Conservation (phyloP, 2,888 invertebrate genomes). For the Nymphalis c-album region DNA sequence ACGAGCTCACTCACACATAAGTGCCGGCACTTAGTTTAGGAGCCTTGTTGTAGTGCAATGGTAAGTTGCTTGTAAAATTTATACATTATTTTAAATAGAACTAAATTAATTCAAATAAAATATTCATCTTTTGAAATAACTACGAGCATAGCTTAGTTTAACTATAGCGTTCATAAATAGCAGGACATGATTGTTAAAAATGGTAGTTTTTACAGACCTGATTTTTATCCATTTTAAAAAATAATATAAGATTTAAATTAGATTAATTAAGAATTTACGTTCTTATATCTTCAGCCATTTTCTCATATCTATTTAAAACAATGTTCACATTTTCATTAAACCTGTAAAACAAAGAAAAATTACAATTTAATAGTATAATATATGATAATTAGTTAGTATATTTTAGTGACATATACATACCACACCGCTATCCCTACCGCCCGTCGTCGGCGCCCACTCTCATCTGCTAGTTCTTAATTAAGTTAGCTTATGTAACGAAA, state of each 20-base stretch:
- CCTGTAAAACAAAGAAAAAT: background rate
- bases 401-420: constrained; percentile 51
- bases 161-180: too few relatives aligned
- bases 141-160: background rate
- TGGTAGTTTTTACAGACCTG: too few relatives aligned
- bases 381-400: background rate
- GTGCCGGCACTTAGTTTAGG: constrained; percentile 72
- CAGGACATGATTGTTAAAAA: too few relatives aligned
- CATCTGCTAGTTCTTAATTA: constrained; percentile 82
- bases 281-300: too few relatives aligned
- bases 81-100: background rate
- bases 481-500: constrained; percentile 83
- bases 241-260: too few relatives aligned
- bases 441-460: constrained; percentile 77
- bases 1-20: constrained; percentile 59
- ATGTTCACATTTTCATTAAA: too few relatives aligned
- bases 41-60: constrained; percentile 54
- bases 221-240: too few relatives aligned
- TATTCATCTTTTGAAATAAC: background rate
- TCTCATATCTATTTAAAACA: too few relatives aligned
- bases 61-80: constrained; percentile 54
- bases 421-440: constrained; percentile 51
- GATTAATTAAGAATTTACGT: too few relatives aligned
- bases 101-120: background rate
- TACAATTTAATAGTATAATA: background rate